Evolutionary conservation across 2,888 invertebrate genomes (phyloP).

Genomic region (Parnassius apollo): DNA sequence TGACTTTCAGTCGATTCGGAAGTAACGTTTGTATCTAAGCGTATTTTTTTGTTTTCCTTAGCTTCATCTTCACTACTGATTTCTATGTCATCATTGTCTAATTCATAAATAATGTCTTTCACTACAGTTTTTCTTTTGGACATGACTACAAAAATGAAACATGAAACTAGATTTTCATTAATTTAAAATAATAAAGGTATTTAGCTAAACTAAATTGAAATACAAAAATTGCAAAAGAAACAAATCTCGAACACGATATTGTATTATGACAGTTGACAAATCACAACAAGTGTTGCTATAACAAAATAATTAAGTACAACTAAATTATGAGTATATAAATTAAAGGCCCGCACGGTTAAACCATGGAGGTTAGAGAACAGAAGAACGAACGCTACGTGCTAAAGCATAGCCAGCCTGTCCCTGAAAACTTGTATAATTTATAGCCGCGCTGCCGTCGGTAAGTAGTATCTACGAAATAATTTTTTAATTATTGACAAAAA

Average conservation of each 20-base stretch:
- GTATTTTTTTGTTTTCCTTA: conserved; percentile 60
- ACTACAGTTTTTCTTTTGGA: conserved; percentile 69
- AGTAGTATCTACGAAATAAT: too few species aligned
- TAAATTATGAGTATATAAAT: too few species aligned
- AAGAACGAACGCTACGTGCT: too few species aligned
- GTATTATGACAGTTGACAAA: neutral
- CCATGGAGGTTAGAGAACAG: too few species aligned
- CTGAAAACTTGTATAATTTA: too few species aligned
- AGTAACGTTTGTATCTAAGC: conserved; percentile 39
- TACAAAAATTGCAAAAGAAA: neutral
- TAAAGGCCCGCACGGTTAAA: too few species aligned
- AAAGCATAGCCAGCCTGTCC: too few species aligned
- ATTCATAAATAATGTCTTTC: conserved; percentile 75
- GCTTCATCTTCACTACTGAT: conserved; percentile 71
- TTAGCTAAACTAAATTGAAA: conserved; percentile 7
- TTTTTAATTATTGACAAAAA: too few species aligned
- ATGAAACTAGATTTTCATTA: conserved; percentile 17
- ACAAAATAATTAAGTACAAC: neutral
- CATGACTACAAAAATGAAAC: conserved; percentile 43
- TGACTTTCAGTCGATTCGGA: conserved; percentile 35
- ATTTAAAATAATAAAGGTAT: neutral
- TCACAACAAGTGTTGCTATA: neutral
- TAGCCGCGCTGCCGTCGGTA: too few species aligned
- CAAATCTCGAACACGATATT: neutral
- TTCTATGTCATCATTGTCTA: conserved; percentile 73